A percentile compares a stretch with the other conserved stretches of the same genome.
Conservation (phyloP, 2,888 invertebrate species). For the Caenorhabditis doughertyi region DNA sequence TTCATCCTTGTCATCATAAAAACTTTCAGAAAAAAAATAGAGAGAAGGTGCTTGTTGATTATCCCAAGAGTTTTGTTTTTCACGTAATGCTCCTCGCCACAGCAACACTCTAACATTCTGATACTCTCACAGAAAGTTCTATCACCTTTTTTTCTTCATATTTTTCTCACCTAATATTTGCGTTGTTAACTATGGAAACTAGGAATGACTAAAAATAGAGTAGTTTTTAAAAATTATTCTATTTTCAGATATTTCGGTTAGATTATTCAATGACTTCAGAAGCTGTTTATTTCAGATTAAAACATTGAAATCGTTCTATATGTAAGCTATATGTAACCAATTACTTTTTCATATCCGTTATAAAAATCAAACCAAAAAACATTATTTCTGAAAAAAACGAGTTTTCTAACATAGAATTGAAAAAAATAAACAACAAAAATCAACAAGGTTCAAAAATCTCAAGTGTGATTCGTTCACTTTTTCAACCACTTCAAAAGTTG, state of each 20-base stretch:
- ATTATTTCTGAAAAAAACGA: neutral
- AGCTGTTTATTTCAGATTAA: too few species aligned
- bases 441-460: neutral
- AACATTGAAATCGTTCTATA: too few species aligned
- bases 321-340: too few species aligned
- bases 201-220: too few species aligned
- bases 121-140: conserved; percentile 3
- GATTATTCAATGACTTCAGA: too few species aligned
- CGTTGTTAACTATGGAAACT: too few species aligned
- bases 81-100: neutral
- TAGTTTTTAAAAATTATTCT: too few species aligned
- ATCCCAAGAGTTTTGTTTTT: conserved; percentile 31
- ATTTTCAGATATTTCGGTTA: too few species aligned
- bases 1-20: neutral
- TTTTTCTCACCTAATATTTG: neutral
- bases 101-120: conserved; percentile 33
- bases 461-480: neutral
- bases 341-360: too few species aligned
- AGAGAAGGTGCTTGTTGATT: neutral
- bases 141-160: neutral
- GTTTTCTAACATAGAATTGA: too few species aligned
- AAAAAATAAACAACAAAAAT: neutral
- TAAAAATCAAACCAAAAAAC: too few species aligned
- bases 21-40: neutral
- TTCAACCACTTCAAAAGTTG: neutral